phyloP scores from a whole-genome alignment of 1,140 invertebrate genomes.

The Tetragnatha versicolor region DNA sequence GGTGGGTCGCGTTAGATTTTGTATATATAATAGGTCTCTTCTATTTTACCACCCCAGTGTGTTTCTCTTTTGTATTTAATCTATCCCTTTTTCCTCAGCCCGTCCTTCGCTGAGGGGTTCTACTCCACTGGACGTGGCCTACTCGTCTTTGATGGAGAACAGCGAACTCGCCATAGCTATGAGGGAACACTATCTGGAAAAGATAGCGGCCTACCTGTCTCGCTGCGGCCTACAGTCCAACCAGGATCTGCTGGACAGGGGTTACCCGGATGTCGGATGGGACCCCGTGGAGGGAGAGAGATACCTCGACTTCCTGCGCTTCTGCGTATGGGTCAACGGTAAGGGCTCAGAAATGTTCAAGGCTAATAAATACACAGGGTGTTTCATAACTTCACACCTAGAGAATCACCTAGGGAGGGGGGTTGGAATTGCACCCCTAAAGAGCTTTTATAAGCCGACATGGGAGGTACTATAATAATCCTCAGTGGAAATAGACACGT shows the following conservation, averaged over 20 bases:
- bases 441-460: too few relatives aligned
- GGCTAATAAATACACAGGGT: too few relatives aligned
- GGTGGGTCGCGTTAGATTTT: too few relatives aligned
- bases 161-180: slow-evolving; percentile 97
- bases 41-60: too few relatives aligned
- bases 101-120: slow-evolving; percentile 95
- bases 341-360: too few relatives aligned
- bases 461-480: too few relatives aligned
- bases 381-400: too few relatives aligned
- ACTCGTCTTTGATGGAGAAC: slow-evolving; percentile 99
- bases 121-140: slow-evolving; percentile 98
- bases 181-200: slow-evolving; percentile 96
- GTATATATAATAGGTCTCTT: too few relatives aligned
- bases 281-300: slow-evolving; percentile 99
- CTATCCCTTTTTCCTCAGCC: slow-evolving; percentile 62
- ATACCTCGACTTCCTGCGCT: slow-evolving; percentile 96
- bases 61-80: too few relatives aligned
- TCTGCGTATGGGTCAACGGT: slow-evolving; percentile 98
- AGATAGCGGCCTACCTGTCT: slow-evolving; percentile 96
- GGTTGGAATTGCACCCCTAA: too few relatives aligned
- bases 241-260: slow-evolving; percentile 94
- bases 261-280: slow-evolving; percentile 99
- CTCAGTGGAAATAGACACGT: too few relatives aligned
- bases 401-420: too few relatives aligned
- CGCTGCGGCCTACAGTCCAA: slow-evolving; percentile 96